These are phyloP conservation scores for Electrophaes corylata DNA, from an alignment of 2,888 invertebrate genomes.

Conservation along the genomic window DNA sequence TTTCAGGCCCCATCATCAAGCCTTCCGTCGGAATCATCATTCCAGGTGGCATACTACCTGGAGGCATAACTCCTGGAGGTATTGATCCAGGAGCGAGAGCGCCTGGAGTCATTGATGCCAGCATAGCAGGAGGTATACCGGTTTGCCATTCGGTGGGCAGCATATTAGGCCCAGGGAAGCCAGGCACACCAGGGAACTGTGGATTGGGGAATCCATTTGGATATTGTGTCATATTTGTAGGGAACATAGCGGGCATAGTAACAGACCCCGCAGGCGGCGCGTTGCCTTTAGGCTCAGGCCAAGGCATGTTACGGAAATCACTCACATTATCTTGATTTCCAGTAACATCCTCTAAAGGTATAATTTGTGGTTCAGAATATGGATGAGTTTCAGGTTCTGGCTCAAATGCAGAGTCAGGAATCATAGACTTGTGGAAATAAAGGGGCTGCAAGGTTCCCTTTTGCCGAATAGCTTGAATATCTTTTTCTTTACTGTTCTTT, in stretches of 20 bases:
- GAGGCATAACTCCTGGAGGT: constrained; percentile 73
- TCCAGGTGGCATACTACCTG: constrained; percentile 56
- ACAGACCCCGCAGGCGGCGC: constrained; percentile 71
- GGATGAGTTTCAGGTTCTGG: constrained; percentile 93
- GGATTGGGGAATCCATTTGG: constrained; percentile 74
- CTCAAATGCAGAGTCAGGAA: constrained; percentile 94
- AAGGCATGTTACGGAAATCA: constrained; percentile 90
- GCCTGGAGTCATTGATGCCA: constrained; percentile 61
- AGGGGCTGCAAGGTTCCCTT: constrained; percentile 92
- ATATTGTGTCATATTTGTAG: constrained; percentile 74
- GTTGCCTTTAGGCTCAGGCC: constrained; percentile 93
- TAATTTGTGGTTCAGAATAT: constrained; percentile 90
- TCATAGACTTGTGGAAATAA: constrained; percentile 91
- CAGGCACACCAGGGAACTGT: constrained; percentile 73
- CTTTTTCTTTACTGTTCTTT: constrained; percentile 93
- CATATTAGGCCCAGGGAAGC: constrained; percentile 72
- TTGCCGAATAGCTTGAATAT: constrained; percentile 94
- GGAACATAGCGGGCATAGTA: constrained; percentile 75
- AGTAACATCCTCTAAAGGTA: constrained; percentile 95
- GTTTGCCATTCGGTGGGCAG: constrained; percentile 71
- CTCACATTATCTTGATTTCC: constrained; percentile 92
- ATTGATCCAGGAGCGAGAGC: constrained; percentile 76
- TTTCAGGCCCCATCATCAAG: constrained; percentile 58
- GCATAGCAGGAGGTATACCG: constrained; percentile 59
- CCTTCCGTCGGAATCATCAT: constrained; percentile 71